Evolutionary conservation across 1,140 invertebrate species (phyloP).

Genomic region (Bombus impatiens): DNA sequence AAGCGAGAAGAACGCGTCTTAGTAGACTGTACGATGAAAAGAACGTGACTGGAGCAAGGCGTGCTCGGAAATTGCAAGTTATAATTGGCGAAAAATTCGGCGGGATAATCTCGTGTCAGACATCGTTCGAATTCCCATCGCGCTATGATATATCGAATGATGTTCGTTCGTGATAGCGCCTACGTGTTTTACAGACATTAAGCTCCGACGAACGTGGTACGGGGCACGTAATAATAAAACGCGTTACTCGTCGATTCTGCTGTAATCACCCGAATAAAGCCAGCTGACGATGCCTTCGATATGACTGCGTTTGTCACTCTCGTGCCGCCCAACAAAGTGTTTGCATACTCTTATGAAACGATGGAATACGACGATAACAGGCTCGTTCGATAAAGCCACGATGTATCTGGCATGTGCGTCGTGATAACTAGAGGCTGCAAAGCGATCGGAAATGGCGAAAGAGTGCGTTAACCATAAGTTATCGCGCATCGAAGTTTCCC

Average conservation of each 20-base stretch:
- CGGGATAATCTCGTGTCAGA: neutral
- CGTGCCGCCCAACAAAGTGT: conserved; percentile 43
- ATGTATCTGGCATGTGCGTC: conserved; percentile 23
- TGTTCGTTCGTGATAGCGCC: conserved; percentile 49
- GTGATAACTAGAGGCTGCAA: conserved; percentile 9
- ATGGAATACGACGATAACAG: conserved; percentile 25
- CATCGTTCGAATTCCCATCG: conserved; percentile 20
- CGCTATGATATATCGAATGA: conserved; percentile 56
- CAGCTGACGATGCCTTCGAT: conserved; percentile 53
- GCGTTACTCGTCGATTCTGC: conserved; percentile 55
- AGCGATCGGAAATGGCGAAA: conserved; percentile 23
- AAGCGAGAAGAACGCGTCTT: neutral
- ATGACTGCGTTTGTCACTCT: conserved; percentile 55
- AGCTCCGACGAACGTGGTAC: conserved; percentile 49
- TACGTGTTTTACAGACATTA: conserved; percentile 64
- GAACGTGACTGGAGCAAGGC: no score
- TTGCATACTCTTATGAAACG: conserved; percentile 36
- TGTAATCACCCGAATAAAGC: conserved; percentile 54
- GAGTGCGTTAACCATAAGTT: conserved; percentile 29
- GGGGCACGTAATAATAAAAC: conserved; percentile 64
- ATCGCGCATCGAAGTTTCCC: neutral
- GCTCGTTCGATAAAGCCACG: conserved; percentile 1
- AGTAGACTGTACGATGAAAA: neutral
- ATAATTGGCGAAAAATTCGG: conserved; percentile 51
- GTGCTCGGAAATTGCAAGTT: conserved; percentile 25